phyloP scores from a whole-genome alignment of 2,888 invertebrate species.

The Eilema griseolum region DNA sequence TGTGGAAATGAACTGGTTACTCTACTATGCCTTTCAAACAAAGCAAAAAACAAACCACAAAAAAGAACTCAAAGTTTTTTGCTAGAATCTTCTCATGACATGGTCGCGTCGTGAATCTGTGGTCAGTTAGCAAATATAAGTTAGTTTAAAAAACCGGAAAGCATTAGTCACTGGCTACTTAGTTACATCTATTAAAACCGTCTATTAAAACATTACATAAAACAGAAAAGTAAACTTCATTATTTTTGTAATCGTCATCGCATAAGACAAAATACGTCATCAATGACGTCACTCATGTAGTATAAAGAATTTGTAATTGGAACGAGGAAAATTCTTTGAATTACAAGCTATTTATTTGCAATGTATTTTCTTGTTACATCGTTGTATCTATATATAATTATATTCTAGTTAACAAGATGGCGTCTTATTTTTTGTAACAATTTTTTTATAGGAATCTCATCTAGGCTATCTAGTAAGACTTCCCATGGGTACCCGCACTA shows the following conservation, averaged over 20 bases:
- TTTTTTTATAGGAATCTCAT: no score
- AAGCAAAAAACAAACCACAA: no score
- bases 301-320: background rate
- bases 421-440: no score
- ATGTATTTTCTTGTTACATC: background rate
- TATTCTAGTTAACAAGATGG: background rate
- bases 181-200: background rate
- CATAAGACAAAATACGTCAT: background rate
- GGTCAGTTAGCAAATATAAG: no score
- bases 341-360: background rate
- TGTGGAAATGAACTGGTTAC: no score
- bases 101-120: no score
- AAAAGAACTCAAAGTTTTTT: background rate
- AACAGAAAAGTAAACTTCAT: background rate
- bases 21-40: no score
- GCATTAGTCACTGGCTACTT: background rate
- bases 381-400: background rate
- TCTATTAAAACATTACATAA: background rate
- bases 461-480: no score
- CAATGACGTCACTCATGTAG: background rate
- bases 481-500: no score
- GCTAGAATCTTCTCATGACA: background rate
- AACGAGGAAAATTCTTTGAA: background rate
- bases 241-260: background rate
- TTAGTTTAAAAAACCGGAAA: background rate